These are phyloP conservation scores for Tineola bisselliella DNA, from an alignment of 2,888 invertebrate genomes.

Conservation along the genomic window DNA sequence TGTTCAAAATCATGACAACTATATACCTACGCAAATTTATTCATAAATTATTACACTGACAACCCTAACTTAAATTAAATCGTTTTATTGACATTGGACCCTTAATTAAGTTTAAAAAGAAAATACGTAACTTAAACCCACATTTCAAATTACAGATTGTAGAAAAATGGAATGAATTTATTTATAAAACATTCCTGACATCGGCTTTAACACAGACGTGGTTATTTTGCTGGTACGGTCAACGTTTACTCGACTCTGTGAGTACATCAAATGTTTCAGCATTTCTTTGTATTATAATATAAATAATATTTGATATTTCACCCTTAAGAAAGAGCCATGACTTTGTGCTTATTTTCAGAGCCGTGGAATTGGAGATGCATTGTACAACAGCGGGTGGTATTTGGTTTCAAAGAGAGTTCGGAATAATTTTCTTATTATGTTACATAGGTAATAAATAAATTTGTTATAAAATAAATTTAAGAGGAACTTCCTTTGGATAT, in stretches of 20 bases:
- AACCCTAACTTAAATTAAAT: too few relatives aligned
- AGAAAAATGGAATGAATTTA: conserved; percentile 47
- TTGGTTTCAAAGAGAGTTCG: conserved; percentile 31
- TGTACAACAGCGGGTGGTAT: conserved; percentile 51
- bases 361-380: conserved; percentile 33
- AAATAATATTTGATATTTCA: not conserved
- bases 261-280: conserved; percentile 21
- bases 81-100: too few relatives aligned
- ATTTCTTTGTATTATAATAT: not conserved
- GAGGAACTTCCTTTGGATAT: too few relatives aligned
- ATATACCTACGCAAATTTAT: too few relatives aligned
- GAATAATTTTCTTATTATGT: conserved; percentile 39
- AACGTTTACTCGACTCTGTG: conserved; percentile 44
- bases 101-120: too few relatives aligned
- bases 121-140: too few relatives aligned
- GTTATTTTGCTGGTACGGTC: conserved; percentile 52
- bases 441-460: conserved; percentile 32
- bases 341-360: conserved; percentile 33
- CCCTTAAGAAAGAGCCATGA: too few relatives aligned
- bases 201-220: conserved; percentile 43
- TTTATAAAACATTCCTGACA: conserved; percentile 43
- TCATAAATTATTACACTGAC: too few relatives aligned
- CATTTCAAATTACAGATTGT: conserved; percentile 35
- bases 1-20: too few relatives aligned
- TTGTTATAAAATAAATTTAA: not conserved